Percentiles rank a stretch among this genome's conserved stretches.
phyloP scores from a whole-genome alignment of 1,140 invertebrate genomes.

The Eurosta solidaginis region DNA sequence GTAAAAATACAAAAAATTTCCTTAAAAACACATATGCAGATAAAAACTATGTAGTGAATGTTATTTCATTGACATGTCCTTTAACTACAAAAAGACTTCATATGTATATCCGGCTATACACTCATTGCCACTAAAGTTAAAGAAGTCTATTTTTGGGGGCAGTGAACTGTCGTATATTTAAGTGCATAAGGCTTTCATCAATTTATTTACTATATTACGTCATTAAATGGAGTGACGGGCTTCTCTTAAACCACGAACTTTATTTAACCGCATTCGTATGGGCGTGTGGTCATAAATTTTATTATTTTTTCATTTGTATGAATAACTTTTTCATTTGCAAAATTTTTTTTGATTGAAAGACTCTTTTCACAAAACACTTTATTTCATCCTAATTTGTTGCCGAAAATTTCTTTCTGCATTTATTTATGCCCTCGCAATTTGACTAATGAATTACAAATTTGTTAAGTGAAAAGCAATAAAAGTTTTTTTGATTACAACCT shows the following conservation, averaged over 20 bases:
- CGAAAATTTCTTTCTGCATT: background rate
- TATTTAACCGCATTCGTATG: background rate
- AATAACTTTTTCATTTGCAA: background rate
- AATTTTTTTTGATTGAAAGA: background rate
- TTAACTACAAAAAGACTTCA: background rate
- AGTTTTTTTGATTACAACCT: background rate
- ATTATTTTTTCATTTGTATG: background rate
- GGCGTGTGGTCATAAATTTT: background rate
- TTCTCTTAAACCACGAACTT: background rate
- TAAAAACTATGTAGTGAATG: background rate
- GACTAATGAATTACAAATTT: background rate
- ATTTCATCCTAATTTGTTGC: background rate
- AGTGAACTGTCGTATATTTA: background rate
- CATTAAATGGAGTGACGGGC: background rate
- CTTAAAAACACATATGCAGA: no score
- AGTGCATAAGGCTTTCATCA: background rate
- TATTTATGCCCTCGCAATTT: background rate
- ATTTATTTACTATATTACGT: background rate
- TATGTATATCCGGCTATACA: no score
- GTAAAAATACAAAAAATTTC: no score
- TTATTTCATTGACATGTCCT: background rate
- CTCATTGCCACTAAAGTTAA: background rate
- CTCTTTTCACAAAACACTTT: background rate
- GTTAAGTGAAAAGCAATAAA: background rate
- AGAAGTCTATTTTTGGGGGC: slow-evolving; percentile 1